Conservation (phyloP, 2,888 invertebrate species). For the Sepioteuthis lessoniana region DNA sequence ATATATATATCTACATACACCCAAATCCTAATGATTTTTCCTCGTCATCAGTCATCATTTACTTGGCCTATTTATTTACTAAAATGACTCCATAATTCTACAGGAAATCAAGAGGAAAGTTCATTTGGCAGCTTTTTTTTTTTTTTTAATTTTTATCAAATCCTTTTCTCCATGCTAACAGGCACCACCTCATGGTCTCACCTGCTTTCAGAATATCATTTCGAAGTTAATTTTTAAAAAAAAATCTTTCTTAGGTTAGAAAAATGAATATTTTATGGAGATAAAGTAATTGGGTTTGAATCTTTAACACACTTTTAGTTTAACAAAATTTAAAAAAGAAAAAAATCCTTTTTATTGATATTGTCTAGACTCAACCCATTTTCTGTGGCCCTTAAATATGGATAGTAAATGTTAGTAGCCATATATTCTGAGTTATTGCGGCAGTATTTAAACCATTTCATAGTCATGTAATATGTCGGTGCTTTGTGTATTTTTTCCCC, state of each 20-base stretch:
- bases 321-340: no score
- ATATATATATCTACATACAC: not conserved
- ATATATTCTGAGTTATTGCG: not conserved
- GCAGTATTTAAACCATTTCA: conserved; percentile 41
- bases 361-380: not conserved
- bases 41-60: not conserved
- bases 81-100: not conserved
- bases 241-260: not conserved
- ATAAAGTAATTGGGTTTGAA: not conserved
- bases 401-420: not conserved
- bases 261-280: not conserved
- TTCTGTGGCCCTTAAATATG: not conserved
- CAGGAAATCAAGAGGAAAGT: not conserved
- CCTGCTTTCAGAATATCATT: not conserved
- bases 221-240: no score
- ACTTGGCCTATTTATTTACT: not conserved
- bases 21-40: not conserved
- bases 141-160: no score
- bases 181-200: not conserved
- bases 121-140: conserved; percentile 14
- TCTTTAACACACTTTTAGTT: no score
- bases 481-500: not conserved
- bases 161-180: not conserved
- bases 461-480: conserved; percentile 37
- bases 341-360: not conserved